A percentile compares a stretch with the other conserved stretches of the same genome.
These are phyloP conservation scores for Cossypha niveicapilla DNA, from an alignment of 2,797 vertebrate genomes.

Conservation along the genomic window DNA sequence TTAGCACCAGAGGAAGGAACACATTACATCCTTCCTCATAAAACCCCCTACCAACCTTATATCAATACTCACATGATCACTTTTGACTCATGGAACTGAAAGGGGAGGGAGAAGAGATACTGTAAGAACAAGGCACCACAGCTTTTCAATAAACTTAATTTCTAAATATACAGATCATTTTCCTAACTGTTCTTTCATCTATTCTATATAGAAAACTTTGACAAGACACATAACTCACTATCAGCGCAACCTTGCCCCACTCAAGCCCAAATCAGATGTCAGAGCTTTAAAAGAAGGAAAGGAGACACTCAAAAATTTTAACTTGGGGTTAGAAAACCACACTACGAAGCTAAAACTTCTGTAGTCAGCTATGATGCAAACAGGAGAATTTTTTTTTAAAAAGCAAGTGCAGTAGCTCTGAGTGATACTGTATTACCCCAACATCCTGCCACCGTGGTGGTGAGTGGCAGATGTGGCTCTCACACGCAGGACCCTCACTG, in stretches of 20 bases:
- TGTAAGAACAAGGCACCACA: background rate
- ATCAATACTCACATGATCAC: background rate
- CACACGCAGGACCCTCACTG: accelerated
- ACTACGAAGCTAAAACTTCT: background rate
- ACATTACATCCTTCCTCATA: background rate
- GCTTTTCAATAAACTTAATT: background rate
- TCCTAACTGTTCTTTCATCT: background rate
- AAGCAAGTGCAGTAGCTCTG: background rate
- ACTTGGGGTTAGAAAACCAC: background rate
- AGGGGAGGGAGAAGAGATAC: background rate
- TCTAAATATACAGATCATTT: background rate
- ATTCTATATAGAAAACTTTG: background rate
- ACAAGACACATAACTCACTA: background rate
- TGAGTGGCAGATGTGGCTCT: background rate
- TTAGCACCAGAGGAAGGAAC: background rate
- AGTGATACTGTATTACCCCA: background rate
- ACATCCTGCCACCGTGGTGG: accelerated
- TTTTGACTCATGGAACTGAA: background rate
- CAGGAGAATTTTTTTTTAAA: background rate
- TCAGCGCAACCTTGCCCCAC: background rate
- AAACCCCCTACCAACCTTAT: background rate
- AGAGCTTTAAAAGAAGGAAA: background rate
- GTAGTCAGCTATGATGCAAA: background rate
- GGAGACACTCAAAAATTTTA: background rate
- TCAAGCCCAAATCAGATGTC: background rate